These are phyloP conservation scores for Lasioglossum baleicum DNA, from an alignment of 1,140 invertebrate genomes.

Conservation along the genomic window DNA sequence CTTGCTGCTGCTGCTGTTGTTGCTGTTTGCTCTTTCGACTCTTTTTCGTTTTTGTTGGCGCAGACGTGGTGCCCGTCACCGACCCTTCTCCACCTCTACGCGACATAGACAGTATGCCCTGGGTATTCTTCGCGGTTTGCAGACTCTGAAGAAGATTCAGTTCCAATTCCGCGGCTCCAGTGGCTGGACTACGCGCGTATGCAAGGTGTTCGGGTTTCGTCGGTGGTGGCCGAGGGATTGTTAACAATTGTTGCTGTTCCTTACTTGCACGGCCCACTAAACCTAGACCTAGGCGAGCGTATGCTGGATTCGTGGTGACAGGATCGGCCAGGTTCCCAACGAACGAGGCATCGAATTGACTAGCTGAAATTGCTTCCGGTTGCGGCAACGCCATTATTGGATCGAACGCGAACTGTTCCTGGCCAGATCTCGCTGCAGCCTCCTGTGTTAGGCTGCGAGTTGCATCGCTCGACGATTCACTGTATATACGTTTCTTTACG, in stretches of 20 bases:
- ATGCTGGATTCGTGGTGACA: slow-evolving; percentile 69
- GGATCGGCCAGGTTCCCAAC: slow-evolving; percentile 69
- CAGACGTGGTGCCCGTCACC: slow-evolving; percentile 17
- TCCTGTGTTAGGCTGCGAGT: slow-evolving; percentile 63
- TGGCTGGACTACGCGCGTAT: slow-evolving; percentile 64
- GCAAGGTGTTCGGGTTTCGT: slow-evolving; percentile 70
- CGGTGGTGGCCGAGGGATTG: slow-evolving; percentile 68
- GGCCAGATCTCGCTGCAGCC: slow-evolving; percentile 36
- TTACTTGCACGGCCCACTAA: slow-evolving; percentile 70
- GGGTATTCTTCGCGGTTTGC: slow-evolving; percentile 69
- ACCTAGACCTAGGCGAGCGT: slow-evolving; percentile 72
- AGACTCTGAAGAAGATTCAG: slow-evolving; percentile 74
- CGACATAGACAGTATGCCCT: slow-evolving; percentile 65
- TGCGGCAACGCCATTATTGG: slow-evolving; percentile 72
- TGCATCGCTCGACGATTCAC: slow-evolving; percentile 62
- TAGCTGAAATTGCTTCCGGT: slow-evolving; percentile 60
- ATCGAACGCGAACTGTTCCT: slow-evolving; percentile 74
- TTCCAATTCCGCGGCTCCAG: slow-evolving; percentile 69
- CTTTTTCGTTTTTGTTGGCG: slow-evolving; percentile 68
- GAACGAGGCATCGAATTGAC: slow-evolving; percentile 71
- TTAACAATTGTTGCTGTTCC: slow-evolving; percentile 72
- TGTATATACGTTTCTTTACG: slow-evolving; percentile 76
- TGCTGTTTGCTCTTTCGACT: slow-evolving; percentile 70
- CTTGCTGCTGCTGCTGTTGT: slow-evolving; percentile 63
- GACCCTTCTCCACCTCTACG: slow-evolving; percentile 55